A percentile compares a stretch with the other conserved stretches of the same genome.
phyloP scores from a whole-genome alignment of 1,140 invertebrate genomes.

The Drosophila subobscura region DNA sequence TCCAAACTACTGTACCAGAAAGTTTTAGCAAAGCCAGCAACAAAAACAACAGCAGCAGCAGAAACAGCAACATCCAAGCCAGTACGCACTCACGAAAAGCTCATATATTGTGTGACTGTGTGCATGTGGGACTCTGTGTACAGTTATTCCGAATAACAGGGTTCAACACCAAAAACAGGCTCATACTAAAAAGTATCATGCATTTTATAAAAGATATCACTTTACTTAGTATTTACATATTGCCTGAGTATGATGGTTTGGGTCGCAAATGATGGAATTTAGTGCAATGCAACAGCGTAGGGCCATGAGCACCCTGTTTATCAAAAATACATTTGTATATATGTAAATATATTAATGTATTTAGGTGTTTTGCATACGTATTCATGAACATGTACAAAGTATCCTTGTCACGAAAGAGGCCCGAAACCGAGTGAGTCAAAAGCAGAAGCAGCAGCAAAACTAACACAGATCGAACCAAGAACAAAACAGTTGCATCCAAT shows the following conservation, averaged over 20 bases:
- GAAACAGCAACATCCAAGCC: slow-evolving; percentile 26
- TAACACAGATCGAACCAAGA: slow-evolving; percentile 40
- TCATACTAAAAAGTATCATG: too few species aligned
- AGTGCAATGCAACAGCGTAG: too few species aligned
- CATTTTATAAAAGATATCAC: too few species aligned
- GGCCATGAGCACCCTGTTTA: slow-evolving; percentile 11
- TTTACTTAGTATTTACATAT: too few species aligned
- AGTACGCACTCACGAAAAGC: slow-evolving; percentile 51
- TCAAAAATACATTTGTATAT: neutral
- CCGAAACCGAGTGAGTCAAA: slow-evolving; percentile 30
- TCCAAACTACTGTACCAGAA: slow-evolving; percentile 52
- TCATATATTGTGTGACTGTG: slow-evolving; percentile 29
- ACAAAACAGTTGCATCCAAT: slow-evolving; percentile 29
- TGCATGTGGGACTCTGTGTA: slow-evolving; percentile 15
- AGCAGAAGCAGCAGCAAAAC: slow-evolving; percentile 18
- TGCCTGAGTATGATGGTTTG: too few species aligned
- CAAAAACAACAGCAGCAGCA: slow-evolving; percentile 10
- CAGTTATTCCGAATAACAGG: slow-evolving; percentile 10
- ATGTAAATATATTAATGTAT: slow-evolving; percentile 11
- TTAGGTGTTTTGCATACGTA: slow-evolving; percentile 2
- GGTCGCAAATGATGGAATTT: too few species aligned
- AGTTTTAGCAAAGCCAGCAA: slow-evolving; percentile 46
- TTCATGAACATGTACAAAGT: slow-evolving; percentile 8
- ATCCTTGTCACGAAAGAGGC: slow-evolving; percentile 32
- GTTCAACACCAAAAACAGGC: too few species aligned